Evolutionary conservation across 2,888 invertebrate genomes (phyloP).

Genomic region (Orthonychiurus folsomi): DNA sequence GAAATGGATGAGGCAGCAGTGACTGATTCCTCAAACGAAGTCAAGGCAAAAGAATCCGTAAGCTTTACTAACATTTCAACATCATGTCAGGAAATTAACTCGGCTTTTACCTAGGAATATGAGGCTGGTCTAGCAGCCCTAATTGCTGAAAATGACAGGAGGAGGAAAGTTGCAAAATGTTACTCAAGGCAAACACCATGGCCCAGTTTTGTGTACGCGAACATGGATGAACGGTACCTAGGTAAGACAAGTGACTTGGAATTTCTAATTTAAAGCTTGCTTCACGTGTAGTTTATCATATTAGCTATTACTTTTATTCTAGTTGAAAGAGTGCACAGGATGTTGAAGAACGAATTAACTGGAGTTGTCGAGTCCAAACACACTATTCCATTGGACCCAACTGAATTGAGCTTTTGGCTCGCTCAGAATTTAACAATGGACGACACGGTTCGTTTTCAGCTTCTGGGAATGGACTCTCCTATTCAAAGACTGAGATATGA

Average conservation of each 20-base stretch:
- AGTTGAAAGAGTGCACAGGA: constrained; percentile 41
- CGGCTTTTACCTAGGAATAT: not conserved
- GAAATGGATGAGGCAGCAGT: not conserved
- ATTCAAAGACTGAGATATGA: constrained; percentile 58
- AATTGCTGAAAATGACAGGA: not conserved
- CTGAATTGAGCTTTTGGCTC: constrained; percentile 69
- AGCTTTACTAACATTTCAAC: no score
- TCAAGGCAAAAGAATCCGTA: not conserved
- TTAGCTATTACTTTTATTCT: no score
- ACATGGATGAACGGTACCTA: constrained; percentile 55
- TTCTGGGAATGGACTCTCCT: constrained; percentile 59
- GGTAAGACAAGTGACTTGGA: no score
- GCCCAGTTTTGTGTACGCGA: constrained; percentile 59
- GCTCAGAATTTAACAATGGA: constrained; percentile 64
- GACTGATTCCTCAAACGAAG: not conserved
- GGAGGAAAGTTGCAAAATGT: constrained; percentile 14
- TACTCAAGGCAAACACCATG: constrained; percentile 51
- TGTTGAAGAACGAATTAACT: constrained; percentile 28
- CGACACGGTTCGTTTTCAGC: constrained; percentile 51
- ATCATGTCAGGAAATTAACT: not conserved
- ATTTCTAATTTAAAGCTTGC: no score
- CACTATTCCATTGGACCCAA: constrained; percentile 30
- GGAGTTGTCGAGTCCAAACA: constrained; percentile 25
- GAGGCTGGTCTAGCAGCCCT: not conserved
- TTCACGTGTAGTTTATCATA: no score